Base-by-base conservation (phyloP, 2,797 vertebrate genomes). In the Botia almorhae region DNA sequence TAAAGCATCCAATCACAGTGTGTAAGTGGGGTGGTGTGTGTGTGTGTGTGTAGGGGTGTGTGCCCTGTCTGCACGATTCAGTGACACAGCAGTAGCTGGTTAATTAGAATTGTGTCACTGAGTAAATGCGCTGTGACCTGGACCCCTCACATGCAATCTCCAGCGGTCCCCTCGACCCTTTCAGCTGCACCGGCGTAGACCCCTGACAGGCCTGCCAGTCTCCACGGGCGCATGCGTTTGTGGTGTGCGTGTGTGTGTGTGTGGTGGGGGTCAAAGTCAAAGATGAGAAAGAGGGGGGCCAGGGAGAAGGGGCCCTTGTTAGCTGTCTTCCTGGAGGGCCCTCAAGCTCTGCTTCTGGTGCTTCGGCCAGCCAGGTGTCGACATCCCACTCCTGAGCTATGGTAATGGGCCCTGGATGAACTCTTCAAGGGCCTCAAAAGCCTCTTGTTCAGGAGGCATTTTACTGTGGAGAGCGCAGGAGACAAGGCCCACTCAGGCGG, bases 21-120 rank as follows among this genome's bases (percentile, higher is more conserved):
- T 43, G 33, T 72, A 19, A 33, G 65, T 63, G 55, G 23, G 55
- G 13, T 10, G 51, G 46, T 72, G 65, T 83, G 76, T 63, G 78
- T 69, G 64, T 39, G 10, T 68, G 83, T 58, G 14, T 2, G 14
- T 16, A 46, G 67, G 75, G 21, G 50, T 53, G 33, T 56, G 53
- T 1, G 17, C 43, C 55, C 71, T 71, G 77, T 87, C 81, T 82
- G 70, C 71, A 68, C 69, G 61, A 80, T 86, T 91, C 92, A 93
- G 93, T 95, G 95, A 95, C 94, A 95, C 93, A 92, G 94, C 94
- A 94, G 92, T 82, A 82, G 91, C 91, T 93, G 90, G 79, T 94
- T 96, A 96, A 96, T 96, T 95, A 96, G 95, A 94, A 93, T 94
- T 90, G 86, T 94, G 95, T 94, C 95, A 95, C 90, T 90, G 71